Conservation (phyloP, 2,888 invertebrate genomes). For the Dioctria linearis region DNA sequence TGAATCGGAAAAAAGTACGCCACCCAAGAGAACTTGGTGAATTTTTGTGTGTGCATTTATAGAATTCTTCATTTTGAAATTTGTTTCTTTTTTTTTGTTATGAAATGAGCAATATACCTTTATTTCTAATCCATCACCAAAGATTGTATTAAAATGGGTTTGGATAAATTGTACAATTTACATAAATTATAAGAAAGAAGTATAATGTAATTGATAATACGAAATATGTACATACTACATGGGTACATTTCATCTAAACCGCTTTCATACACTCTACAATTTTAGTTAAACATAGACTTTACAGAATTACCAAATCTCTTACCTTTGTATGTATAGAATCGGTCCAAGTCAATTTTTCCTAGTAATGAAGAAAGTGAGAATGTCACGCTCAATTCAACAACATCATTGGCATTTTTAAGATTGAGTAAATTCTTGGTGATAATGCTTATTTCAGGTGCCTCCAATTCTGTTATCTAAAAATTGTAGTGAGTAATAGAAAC, state of each 20-base stretch:
- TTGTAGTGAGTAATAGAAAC: neutral
- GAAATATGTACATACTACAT: neutral
- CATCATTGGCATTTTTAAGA: slow-evolving; percentile 74
- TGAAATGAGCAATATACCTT: too few species aligned
- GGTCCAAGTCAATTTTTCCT: slow-evolving; percentile 74
- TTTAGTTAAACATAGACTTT: too few species aligned
- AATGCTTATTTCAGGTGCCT: slow-evolving; percentile 8
- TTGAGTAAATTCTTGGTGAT: slow-evolving; percentile 72
- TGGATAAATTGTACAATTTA: too few species aligned
- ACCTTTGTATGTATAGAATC: slow-evolving; percentile 83
- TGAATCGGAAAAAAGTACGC: too few species aligned
- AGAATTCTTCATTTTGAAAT: too few species aligned
- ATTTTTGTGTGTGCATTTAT: too few species aligned
- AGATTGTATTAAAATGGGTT: too few species aligned
- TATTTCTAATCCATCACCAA: too few species aligned
- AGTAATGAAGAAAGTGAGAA: slow-evolving; percentile 74
- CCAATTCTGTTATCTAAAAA: slow-evolving; percentile 13
- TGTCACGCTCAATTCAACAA: slow-evolving; percentile 75
- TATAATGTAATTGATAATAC: neutral
- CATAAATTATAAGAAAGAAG: too few species aligned
- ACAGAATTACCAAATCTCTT: slow-evolving; percentile 43
- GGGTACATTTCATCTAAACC: neutral
- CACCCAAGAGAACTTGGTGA: too few species aligned
- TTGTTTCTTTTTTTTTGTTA: too few species aligned
- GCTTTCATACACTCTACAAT: neutral